A percentile compares a stretch with the other conserved stretches of the same genome.
Conservation (phyloP, 2,797 vertebrate genomes). For the Benthosema pterotum region DNA sequence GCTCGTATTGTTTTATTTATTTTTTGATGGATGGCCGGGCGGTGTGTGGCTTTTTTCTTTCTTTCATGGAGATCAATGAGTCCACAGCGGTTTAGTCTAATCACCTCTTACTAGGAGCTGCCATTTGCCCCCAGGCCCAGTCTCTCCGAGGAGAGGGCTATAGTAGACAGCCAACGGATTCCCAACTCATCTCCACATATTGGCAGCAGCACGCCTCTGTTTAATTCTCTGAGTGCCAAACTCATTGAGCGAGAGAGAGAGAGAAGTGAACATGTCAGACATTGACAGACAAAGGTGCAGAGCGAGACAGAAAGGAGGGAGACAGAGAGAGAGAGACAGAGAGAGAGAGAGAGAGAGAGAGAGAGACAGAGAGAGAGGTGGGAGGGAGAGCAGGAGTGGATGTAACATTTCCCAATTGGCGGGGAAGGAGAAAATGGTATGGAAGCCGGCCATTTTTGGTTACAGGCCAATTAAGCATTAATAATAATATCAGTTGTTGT, state of each 20-base stretch:
- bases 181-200: conserved; percentile 37
- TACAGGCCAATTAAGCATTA: too few relatives aligned
- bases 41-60: conserved; percentile 28
- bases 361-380: too few relatives aligned
- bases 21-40: conserved; percentile 35
- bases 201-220: conserved; percentile 32
- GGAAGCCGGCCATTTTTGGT: too few relatives aligned
- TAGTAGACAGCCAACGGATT: conserved; percentile 17
- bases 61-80: conserved; percentile 65
- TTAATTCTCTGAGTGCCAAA: neutral
- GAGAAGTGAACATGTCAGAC: neutral
- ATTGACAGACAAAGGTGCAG: conserved; percentile 2
- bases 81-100: conserved; percentile 53
- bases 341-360: neutral
- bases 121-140: conserved; percentile 34
- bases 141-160: conserved; percentile 35
- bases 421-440: too few relatives aligned
- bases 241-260: neutral
- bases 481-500: too few relatives aligned
- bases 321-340: too few relatives aligned
- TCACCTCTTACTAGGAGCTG: conserved; percentile 49
- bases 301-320: conserved; percentile 7
- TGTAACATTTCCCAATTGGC: too few relatives aligned
- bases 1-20: neutral
- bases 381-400: too few relatives aligned